These are phyloP conservation scores for Argyresthia albistria DNA, from an alignment of 2,888 invertebrate species.

Conservation along the genomic window DNA sequence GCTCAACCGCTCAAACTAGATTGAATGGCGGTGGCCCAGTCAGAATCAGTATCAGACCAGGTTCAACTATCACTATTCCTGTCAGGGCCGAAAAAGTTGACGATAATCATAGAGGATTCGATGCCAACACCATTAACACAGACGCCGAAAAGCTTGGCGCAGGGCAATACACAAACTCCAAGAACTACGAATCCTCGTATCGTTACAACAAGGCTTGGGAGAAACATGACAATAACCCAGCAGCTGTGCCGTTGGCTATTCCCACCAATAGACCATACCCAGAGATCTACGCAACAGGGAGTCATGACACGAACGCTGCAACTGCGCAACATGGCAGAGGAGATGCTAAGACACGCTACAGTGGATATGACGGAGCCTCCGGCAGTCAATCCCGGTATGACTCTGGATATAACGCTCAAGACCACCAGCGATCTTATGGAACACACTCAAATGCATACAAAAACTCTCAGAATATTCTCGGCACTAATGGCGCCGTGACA, in stretches of 20 bases:
- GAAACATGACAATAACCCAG: constrained; percentile 42
- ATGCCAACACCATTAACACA: constrained; percentile 28
- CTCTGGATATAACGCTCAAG: constrained; percentile 25
- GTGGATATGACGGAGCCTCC: constrained; percentile 12
- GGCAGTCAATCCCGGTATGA: constrained; percentile 29
- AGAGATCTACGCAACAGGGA: constrained; percentile 28
- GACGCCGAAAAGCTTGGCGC: constrained; percentile 29
- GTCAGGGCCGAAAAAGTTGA: constrained; percentile 36
- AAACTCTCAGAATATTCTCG: constrained; percentile 12
- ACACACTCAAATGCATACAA: constrained; percentile 16
- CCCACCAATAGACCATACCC: constrained; percentile 33
- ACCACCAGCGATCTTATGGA: constrained; percentile 6
- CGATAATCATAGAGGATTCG: constrained; percentile 19
- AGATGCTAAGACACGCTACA: too few species aligned
- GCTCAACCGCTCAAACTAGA: neutral
- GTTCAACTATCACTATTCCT: constrained; percentile 39
- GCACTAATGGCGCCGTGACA: too few species aligned
- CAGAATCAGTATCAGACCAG: constrained; percentile 42
- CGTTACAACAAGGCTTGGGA: constrained; percentile 61
- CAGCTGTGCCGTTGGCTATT: constrained; percentile 18
- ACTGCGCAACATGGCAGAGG: neutral
- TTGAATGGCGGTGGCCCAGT: constrained; percentile 22
- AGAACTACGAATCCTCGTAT: constrained; percentile 53
- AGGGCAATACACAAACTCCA: constrained; percentile 22
- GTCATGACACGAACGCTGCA: constrained; percentile 13